Conservation (phyloP, 1,140 invertebrate genomes). For the Psix sp. region DNA sequence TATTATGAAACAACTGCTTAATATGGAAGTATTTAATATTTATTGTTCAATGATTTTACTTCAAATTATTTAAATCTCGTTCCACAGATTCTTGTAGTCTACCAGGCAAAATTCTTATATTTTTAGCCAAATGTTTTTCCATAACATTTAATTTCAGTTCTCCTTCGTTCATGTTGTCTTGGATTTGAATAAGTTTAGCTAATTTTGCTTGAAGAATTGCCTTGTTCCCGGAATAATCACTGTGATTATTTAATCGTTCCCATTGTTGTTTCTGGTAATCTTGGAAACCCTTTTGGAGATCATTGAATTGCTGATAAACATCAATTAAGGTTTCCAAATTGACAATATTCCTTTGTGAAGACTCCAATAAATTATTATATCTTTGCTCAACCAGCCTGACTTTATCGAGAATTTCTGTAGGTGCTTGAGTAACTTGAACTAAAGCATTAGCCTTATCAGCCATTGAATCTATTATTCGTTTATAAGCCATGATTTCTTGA, state of each 20-base stretch:
- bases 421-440: constrained; percentile 80
- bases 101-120: constrained; percentile 82
- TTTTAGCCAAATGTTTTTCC: constrained; percentile 82
- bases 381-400: constrained; percentile 84
- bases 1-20: neutral
- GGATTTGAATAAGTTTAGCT: constrained; percentile 85
- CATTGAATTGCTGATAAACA: constrained; percentile 87
- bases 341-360: constrained; percentile 80
- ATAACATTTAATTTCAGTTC: constrained; percentile 84
- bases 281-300: constrained; percentile 89
- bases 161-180: constrained; percentile 86
- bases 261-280: constrained; percentile 92
- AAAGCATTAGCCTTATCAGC: constrained; percentile 90
- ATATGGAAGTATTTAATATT: constrained; percentile 3
- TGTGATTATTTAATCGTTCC: constrained; percentile 86
- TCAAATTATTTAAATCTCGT: constrained; percentile 85
- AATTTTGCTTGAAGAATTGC: constrained; percentile 84
- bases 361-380: constrained; percentile 83
- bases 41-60: constrained; percentile 66
- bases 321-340: constrained; percentile 86
- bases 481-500: constrained; percentile 94
- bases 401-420: constrained; percentile 81
- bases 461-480: constrained; percentile 91
- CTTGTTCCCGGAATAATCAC: constrained; percentile 90
- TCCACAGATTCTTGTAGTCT: constrained; percentile 89